Conservation (phyloP, 2,113 vertebrate species). For the Eonycteris spelaea region DNA sequence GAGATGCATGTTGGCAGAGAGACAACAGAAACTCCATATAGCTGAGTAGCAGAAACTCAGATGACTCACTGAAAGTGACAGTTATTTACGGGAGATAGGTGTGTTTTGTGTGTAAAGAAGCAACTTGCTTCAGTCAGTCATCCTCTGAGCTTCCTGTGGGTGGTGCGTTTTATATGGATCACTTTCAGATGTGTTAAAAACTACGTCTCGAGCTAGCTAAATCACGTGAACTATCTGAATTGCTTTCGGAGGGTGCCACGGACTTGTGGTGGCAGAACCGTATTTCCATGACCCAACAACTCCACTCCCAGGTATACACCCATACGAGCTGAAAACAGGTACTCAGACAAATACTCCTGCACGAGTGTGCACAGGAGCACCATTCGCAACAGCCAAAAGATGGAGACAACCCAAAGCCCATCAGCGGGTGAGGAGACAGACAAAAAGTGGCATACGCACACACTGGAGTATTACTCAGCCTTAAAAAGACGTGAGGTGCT, state of each 20-base stretch:
- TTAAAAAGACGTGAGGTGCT: background rate
- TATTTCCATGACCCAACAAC: background rate
- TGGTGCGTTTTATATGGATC: background rate
- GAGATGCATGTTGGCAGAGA: conserved; percentile 41
- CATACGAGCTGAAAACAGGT: background rate
- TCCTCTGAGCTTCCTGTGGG: background rate
- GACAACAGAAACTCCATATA: conserved; percentile 42
- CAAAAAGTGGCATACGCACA: background rate
- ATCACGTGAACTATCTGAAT: background rate
- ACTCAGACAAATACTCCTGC: background rate
- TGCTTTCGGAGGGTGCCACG: background rate
- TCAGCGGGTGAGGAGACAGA: background rate
- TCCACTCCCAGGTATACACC: background rate
- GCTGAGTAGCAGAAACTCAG: conserved; percentile 8
- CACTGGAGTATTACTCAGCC: background rate
- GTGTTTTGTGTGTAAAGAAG: conserved; percentile 8
- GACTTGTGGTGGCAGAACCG: background rate
- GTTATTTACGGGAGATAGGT: background rate
- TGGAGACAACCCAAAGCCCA: background rate
- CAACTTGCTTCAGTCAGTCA: background rate
- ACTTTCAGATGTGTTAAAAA: background rate
- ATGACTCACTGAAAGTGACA: conserved; percentile 23
- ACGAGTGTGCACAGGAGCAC: background rate
- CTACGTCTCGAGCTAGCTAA: background rate
- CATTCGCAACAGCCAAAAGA: background rate